Conservation (phyloP, 2,888 invertebrate genomes). For the Ramazzottius varieornatus region DNA sequence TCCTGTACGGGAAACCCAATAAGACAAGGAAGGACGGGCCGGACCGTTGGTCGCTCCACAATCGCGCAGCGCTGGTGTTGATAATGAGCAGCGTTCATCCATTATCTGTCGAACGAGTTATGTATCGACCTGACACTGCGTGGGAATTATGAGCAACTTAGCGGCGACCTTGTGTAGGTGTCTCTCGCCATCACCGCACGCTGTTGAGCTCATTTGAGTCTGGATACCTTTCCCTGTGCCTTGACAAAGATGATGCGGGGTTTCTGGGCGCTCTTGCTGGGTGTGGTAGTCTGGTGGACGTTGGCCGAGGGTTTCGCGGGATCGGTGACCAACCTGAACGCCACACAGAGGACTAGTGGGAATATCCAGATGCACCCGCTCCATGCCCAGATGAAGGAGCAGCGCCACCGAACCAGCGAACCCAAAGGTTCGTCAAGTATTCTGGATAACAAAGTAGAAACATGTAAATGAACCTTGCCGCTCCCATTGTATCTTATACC, state of each 20-base stretch:
- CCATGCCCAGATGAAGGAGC: not conserved
- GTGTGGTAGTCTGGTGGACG: not conserved
- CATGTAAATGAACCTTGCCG: not conserved
- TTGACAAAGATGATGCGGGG: no score
- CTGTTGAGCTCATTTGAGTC: no score
- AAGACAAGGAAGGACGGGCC: not conserved
- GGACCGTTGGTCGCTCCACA: not conserved
- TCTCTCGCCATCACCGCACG: no score
- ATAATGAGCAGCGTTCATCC: no score
- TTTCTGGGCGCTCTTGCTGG: no score
- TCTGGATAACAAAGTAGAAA: not conserved
- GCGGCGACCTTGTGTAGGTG: no score
- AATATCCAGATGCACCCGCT: not conserved
- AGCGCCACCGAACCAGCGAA: not conserved
- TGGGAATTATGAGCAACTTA: no score
- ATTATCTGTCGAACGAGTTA: no score
- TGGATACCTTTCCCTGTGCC: no score
- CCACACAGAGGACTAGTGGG: not conserved
- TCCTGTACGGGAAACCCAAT: no score
- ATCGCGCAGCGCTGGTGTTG: no score
- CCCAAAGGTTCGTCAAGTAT: constrained; percentile 1
- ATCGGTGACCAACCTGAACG: not conserved
- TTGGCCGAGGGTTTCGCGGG: not conserved
- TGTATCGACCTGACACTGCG: not conserved
- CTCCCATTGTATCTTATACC: not conserved